Evolutionary conservation across 2,113 vertebrate genomes (phyloP), one percentile per base, ranked within the genome.

Genomic region (Zeus faber): DNA sequence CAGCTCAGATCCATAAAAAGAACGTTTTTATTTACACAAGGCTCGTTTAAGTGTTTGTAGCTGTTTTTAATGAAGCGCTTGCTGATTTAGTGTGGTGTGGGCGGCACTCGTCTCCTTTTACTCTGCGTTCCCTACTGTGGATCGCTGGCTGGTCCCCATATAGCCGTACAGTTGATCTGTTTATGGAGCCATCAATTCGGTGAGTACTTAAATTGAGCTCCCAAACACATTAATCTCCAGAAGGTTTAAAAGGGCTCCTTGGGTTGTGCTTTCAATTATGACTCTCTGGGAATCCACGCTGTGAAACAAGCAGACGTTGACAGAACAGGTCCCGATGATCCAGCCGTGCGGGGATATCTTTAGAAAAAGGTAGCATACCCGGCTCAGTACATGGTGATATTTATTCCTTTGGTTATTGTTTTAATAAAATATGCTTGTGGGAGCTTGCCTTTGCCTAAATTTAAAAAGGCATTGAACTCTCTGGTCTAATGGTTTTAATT

Each of bases 1-100:
- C 33, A 1, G 33, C 50, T 58, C 54, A 51, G 29, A 50, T 49
- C 27, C 37, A 48, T 3, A 41, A 53, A 56, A 56, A 56, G 3
- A 70, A 22, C 39, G 72, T 58, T 52, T 29, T 16, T 49, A 62
- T 49, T 54, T 48, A 60, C 41, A 33, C 20, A 7, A n/a, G 27
- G 24, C 57, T 63, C 13, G 18, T 65, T 58, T 14, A 37, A 35
- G 31, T 8, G 20, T 2, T 10, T 17, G 23, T 20, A 25, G 48
- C 18, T 46, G 26, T 2, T 11, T 49, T 62, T 55, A 45, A 54
- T 44, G 14, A 7, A 8, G 16, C 14, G 37, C 23, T 40, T 33
- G 17, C 21, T 46, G 39, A 45, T 74, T 25, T 24, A 45, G 23
- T 27, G 47, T 16, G 18, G 16, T 26, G 5, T 16, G 14, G 40